Percentiles rank a stretch among this genome's conserved stretches.
Conservation (phyloP, 2,888 invertebrate genomes). For the Leptinotarsa haldemani region DNA sequence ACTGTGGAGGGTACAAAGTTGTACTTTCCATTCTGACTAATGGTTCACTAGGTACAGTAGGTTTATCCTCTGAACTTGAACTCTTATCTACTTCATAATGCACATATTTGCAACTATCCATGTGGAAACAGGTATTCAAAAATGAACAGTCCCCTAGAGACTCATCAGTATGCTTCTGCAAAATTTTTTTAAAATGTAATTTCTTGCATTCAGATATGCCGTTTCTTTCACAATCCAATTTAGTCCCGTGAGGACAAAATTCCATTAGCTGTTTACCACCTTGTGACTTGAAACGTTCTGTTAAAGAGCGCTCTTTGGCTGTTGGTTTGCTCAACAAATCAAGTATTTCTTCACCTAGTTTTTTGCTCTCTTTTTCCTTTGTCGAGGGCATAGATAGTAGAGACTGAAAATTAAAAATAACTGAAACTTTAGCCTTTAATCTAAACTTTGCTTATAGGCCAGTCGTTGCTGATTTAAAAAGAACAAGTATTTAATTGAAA, state of each 20-base stretch:
- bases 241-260: conserved; percentile 96
- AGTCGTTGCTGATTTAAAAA: neutral
- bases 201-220: conserved; percentile 79
- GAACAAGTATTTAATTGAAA: conserved; percentile 22
- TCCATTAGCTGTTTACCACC: conserved; percentile 94
- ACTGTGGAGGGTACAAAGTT: conserved; percentile 89
- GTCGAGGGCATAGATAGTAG: conserved; percentile 92
- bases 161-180: conserved; percentile 90
- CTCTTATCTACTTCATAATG: conserved; percentile 95
- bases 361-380: conserved; percentile 94
- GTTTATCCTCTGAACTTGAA: conserved; percentile 67
- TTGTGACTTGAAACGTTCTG: conserved; percentile 95
- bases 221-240: conserved; percentile 82
- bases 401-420: conserved; percentile 70
- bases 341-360: conserved; percentile 95
- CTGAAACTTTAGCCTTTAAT: neutral
- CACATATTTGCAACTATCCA: conserved; percentile 99
- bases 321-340: conserved; percentile 94
- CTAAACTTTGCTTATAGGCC: no score
- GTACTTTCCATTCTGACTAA: conserved; percentile 65
- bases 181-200: conserved; percentile 96
- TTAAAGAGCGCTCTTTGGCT: conserved; percentile 94
- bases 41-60: conserved; percentile 53
- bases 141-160: conserved; percentile 89
- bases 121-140: conserved; percentile 97